phyloP scores from a whole-genome alignment of 2,113 vertebrate species.

The Myotis brandtii region DNA sequence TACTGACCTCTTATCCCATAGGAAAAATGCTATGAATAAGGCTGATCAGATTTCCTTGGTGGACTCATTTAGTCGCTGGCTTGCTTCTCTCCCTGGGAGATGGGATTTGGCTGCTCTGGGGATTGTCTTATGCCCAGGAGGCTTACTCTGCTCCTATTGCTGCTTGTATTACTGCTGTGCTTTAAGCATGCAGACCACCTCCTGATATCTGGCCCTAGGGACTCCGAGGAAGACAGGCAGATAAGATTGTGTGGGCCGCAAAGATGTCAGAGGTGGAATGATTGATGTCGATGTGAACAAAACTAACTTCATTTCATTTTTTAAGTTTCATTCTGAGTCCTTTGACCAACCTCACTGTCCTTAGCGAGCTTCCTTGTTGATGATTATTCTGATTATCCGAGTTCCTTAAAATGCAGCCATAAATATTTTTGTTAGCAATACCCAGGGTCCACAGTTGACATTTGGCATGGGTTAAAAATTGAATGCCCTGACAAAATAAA shows the following conservation, averaged over 20 bases:
- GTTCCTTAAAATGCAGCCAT: background rate
- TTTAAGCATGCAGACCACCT: background rate
- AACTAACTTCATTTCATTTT: background rate
- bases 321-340: background rate
- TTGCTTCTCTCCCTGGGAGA: background rate
- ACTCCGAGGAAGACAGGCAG: background rate
- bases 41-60: background rate
- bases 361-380: background rate
- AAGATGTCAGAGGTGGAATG: background rate
- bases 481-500: background rate
- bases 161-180: background rate
- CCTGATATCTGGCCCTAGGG: background rate
- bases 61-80: background rate
- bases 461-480: background rate
- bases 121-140: background rate
- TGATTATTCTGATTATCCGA: background rate
- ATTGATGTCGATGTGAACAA: background rate
- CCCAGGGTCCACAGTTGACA: too few relatives aligned
- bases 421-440: background rate
- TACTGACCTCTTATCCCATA: background rate
- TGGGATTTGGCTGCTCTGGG: background rate
- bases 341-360: background rate
- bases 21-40: background rate
- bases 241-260: background rate
- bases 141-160: background rate